Evolutionary conservation across 2,797 vertebrate species (phyloP), one percentile per base, ranked within the genome.

Genomic region (Balearica regulorum): DNA sequence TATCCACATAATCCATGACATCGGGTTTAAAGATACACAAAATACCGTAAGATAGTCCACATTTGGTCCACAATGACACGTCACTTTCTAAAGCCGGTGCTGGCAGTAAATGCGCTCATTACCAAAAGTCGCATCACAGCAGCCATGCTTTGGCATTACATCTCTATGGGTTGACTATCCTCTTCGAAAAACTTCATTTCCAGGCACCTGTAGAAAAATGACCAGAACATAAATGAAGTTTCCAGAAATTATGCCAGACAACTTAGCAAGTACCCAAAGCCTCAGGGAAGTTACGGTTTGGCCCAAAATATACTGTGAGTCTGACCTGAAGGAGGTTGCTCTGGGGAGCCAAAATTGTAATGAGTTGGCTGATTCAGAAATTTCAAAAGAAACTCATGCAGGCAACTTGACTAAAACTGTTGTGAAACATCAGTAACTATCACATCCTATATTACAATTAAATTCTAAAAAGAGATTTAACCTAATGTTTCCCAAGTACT

Each of bases 121-220:
- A 54, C 24, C 26, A 11, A 9, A 76, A 83, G 29, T 39, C 51
- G 24, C 51, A 28, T 9, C 68, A 26, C 7, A 54, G 54, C 49
- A 91, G 64, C 35, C 51, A 11, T 55, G 80, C 54, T n/a, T 33
- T 70, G 20, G 73, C 2, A 1, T 35, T 16, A 39, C 5, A 11
- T 6, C 62, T 41, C 78, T 17, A 8, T 0, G 20, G n/a, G 25
- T 29, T 35, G 16, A 33, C 0, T 0, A 10, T 41, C 21, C 31
- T 43, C 55, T 55, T 29, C 11, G n/a, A 72, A 73, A 84, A 86
- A 48, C 6, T 72, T 37, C 1, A 61, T 51, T 61, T 65, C 10
- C 75, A 85, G 39, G 28, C 18, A 78, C 44, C 62, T 33, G 25
- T 5, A 91, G 12, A 77, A 83, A 91, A 92, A 68, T 7, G 8